Percentiles rank a stretch among this genome's conserved stretches.
These are phyloP conservation scores for Piaya cayana DNA, from an alignment of 2,113 vertebrate genomes.

Conservation along the genomic window DNA sequence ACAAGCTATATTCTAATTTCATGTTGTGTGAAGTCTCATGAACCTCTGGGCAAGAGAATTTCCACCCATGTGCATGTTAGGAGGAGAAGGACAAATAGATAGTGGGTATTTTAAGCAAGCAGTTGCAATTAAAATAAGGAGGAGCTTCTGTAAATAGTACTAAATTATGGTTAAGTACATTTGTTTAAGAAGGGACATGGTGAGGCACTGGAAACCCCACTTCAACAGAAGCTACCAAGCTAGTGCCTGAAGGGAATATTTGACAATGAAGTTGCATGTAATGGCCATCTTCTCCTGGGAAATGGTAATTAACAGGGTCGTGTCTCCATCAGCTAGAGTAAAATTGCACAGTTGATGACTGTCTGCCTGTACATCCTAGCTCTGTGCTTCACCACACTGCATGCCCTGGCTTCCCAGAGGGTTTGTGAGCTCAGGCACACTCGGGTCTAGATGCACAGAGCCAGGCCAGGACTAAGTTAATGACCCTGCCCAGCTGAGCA, in stretches of 20 bases:
- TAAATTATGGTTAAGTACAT: neutral
- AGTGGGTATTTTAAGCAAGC: neutral
- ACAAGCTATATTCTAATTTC: neutral
- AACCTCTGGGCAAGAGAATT: slow-evolving; percentile 5
- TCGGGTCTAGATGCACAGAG: no score
- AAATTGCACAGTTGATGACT: neutral
- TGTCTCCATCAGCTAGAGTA: neutral
- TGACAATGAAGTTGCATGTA: neutral
- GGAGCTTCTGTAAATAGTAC: neutral
- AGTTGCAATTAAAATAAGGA: neutral
- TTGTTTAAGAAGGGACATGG: neutral
- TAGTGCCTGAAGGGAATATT: neutral
- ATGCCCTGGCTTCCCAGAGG: neutral
- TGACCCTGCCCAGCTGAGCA: neutral
- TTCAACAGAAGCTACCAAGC: neutral
- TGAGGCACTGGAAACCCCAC: neutral
- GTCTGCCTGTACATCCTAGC: neutral
- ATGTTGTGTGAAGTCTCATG: neutral
- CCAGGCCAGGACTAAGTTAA: neutral
- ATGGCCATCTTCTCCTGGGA: neutral
- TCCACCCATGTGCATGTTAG: accelerated
- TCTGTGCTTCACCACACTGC: accelerated
- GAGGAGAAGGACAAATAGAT: neutral
- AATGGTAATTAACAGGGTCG: accelerated
- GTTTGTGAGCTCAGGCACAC: neutral